Percentiles rank a stretch among this genome's conserved stretches.
Evolutionary conservation across 2,113 vertebrate species (phyloP).

Genomic region (rat (Rattus norvegicus)): DNA sequence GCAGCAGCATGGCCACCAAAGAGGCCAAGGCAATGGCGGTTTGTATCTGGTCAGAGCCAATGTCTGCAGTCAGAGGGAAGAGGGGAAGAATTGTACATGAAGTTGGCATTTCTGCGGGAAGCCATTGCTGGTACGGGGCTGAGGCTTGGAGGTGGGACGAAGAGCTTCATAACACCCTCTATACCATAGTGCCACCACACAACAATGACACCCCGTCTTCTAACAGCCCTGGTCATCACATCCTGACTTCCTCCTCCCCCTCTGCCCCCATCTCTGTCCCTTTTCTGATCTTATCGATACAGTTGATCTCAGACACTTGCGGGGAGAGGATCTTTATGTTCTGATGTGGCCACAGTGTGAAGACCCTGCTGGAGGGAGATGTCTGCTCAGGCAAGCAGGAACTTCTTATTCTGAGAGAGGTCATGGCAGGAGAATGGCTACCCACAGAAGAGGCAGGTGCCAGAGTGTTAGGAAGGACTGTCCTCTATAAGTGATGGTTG

Average conservation of each 20-base stretch:
- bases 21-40: slow-evolving; percentile 54
- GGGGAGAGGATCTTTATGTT: background rate
- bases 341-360: background rate
- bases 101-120: slow-evolving; percentile 39
- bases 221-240: background rate
- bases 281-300: background rate
- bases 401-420: background rate
- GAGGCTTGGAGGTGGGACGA: background rate
- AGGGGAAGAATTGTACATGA: slow-evolving; percentile 57
- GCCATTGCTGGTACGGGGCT: background rate
- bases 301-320: background rate
- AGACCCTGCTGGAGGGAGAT: background rate
- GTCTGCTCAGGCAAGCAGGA: background rate
- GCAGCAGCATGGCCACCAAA: slow-evolving; percentile 61
- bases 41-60: slow-evolving; percentile 64
- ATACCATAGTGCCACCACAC: background rate
- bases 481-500: background rate
- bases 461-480: background rate
- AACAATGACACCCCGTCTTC: background rate
- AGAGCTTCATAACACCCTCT: background rate
- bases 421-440: background rate
- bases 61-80: background rate
- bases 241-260: too few relatives aligned
- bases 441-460: background rate
- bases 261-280: background rate